Conservation (phyloP, 2,888 invertebrate genomes). For the Drosophila siamana region DNA sequence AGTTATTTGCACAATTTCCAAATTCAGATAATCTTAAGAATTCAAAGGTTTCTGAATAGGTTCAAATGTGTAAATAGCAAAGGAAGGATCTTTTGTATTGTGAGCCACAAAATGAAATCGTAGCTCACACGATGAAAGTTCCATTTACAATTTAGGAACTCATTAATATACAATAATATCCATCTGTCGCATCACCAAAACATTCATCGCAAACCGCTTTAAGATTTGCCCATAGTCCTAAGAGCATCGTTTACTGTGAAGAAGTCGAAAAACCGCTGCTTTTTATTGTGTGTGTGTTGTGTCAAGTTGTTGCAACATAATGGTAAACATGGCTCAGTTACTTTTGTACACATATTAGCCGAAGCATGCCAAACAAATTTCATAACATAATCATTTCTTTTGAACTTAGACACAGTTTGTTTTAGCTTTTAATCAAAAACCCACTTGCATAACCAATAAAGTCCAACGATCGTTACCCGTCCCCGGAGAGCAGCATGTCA, state of each 20-base stretch:
- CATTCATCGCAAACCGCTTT: slow-evolving; percentile 60
- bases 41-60: slow-evolving; percentile 7
- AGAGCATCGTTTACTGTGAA: slow-evolving; percentile 34
- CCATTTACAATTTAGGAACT: slow-evolving; percentile 25
- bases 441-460: slow-evolving; percentile 46
- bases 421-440: slow-evolving; percentile 32
- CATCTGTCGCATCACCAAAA: slow-evolving; percentile 61
- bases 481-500: slow-evolving; percentile 62
- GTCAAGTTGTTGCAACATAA: slow-evolving; percentile 56
- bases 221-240: slow-evolving; percentile 47
- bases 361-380: slow-evolving; percentile 58
- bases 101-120: not conserved
- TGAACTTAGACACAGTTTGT: slow-evolving; percentile 22
- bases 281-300: slow-evolving; percentile 65
- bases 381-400: slow-evolving; percentile 8
- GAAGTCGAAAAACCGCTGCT: slow-evolving; percentile 60
- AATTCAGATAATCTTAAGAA: not conserved
- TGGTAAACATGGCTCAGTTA: slow-evolving; percentile 66
- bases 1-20: slow-evolving; percentile 7
- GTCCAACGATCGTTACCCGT: slow-evolving; percentile 30
- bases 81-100: slow-evolving; percentile 19
- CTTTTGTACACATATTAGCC: slow-evolving; percentile 47
- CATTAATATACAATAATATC: slow-evolving; percentile 40
- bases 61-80: not conserved
- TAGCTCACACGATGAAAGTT: slow-evolving; percentile 20